Base-by-base conservation (phyloP, 2,797 vertebrate species). In the Schizopygopsis pylzovi region DNA sequence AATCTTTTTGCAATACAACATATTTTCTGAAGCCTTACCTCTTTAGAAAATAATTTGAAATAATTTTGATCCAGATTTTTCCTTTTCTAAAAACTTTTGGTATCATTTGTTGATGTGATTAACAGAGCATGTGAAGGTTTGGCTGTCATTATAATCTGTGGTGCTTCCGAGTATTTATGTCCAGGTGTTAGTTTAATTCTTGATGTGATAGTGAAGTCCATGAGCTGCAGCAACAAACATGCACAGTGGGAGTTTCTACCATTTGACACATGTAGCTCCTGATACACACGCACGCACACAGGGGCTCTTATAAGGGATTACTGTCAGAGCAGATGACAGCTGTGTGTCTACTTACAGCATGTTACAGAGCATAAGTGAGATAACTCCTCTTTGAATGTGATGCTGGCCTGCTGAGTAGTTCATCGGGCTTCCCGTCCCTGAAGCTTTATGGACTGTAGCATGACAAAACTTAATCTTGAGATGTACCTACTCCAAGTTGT, bases 311-410 rank as follows among this genome's bases (percentile, higher is more conserved):
- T 85, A 78, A 73, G 67, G 84, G 77, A 85, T 80, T 73, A 85
- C 41, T 85, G 84, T 85, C 84, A 80, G 56, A 85, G 49, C 39
- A 79, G 63, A 72, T 85, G 77, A 80, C 84, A 85, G 84, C 13
- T 49, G 56, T 61, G 67, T 80, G 77, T 85, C 84, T 73, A 22
- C 84, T 85, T 85, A 80, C 77, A 79, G 56, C 39, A 63, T 79
- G 67, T 85, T 85, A 71, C 28, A 79, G 65, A 72, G 81, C 68
- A 59, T 25, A 28, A 72, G 68, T 61, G 49, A 80, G 77, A 85
- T 85, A 85, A 85, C 84, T 80, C 41, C 43, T 63, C 84, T 85
- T 85, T 85, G 77, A 80, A 85, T 0, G 11, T 73, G 68, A 80
- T 22, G 10, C 84, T 80, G 78, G 77, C 56, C 77, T 63, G 22